Evolutionary conservation across 2,888 invertebrate species (phyloP).

Genomic region (Trisateles emortualis): DNA sequence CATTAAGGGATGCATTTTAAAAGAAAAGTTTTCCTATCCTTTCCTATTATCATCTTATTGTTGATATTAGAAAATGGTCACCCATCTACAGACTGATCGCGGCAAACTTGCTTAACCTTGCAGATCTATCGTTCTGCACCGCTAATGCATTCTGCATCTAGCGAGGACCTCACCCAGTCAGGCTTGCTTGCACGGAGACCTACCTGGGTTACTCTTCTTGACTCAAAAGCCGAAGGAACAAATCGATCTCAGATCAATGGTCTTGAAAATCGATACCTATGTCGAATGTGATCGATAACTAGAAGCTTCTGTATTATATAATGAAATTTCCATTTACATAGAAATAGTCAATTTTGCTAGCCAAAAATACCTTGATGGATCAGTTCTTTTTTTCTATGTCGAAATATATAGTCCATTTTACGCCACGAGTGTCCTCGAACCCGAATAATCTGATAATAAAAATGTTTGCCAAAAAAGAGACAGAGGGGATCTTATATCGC

Average conservation of each 20-base stretch:
- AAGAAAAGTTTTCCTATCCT: too few species aligned
- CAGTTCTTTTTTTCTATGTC: slow-evolving; percentile 19
- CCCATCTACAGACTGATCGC: too few species aligned
- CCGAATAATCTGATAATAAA: slow-evolving; percentile 53
- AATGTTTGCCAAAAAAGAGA: slow-evolving; percentile 42
- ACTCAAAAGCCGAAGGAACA: slow-evolving; percentile 9
- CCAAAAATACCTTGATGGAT: slow-evolving; percentile 42
- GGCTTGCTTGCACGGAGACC: too few species aligned
- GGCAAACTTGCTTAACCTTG: too few species aligned
- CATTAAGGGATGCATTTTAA: too few species aligned
- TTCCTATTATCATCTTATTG: too few species aligned
- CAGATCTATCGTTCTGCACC: too few species aligned
- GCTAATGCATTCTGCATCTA: too few species aligned
- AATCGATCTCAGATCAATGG: slow-evolving; percentile 25
- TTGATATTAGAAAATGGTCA: too few species aligned
- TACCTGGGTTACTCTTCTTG: slow-evolving; percentile 13
- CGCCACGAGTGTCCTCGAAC: slow-evolving; percentile 36
- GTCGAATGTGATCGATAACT: slow-evolving; percentile 28
- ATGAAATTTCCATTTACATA: slow-evolving; percentile 49
- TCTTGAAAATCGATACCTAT: slow-evolving; percentile 34
- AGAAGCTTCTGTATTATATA: slow-evolving; percentile 20
- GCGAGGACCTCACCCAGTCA: too few species aligned
- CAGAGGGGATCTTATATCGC: slow-evolving; percentile 20
- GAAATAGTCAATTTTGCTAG: slow-evolving; percentile 43
- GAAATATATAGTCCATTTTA: slow-evolving; percentile 32